Evolutionary conservation across 2,888 invertebrate species (phyloP).

Genomic region (Pogonocherus hispidulus): DNA sequence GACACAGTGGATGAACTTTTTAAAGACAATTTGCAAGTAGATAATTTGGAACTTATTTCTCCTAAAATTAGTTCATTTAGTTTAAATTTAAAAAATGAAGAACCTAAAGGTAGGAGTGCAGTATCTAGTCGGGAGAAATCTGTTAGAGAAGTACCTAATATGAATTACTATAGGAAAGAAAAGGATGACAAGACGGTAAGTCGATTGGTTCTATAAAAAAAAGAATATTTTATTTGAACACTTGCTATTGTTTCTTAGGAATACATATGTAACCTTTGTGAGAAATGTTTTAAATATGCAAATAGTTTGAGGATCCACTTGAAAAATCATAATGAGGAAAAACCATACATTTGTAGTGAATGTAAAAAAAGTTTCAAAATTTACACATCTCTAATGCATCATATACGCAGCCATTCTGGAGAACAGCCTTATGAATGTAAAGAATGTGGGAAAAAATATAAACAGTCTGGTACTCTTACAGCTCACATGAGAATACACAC

Average conservation of each 20-base stretch:
- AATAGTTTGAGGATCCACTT: slow-evolving; percentile 33
- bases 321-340: slow-evolving; percentile 34
- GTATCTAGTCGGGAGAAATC: background rate
- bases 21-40: slow-evolving; percentile 44
- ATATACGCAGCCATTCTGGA: slow-evolving; percentile 61
- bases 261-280: slow-evolving; percentile 38
- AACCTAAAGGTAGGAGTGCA: background rate
- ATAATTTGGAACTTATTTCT: slow-evolving; percentile 43
- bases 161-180: slow-evolving; percentile 43
- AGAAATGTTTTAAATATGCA: slow-evolving; percentile 25
- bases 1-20: slow-evolving; percentile 46
- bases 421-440: slow-evolving; percentile 62
- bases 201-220: slow-evolving; percentile 2
- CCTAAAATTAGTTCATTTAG: slow-evolving; percentile 41
- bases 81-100: slow-evolving; percentile 21
- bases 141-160: slow-evolving; percentile 35
- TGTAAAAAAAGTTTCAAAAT: slow-evolving; percentile 44
- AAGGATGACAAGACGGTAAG: slow-evolving; percentile 33
- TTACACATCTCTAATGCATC: slow-evolving; percentile 59
- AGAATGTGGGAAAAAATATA: slow-evolving; percentile 63
- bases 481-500: slow-evolving; percentile 25
- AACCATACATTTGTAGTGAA: slow-evolving; percentile 33
- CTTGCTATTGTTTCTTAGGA: slow-evolving; percentile 25
- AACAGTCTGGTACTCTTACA: slow-evolving; percentile 32
- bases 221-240: no score